phyloP scores from a whole-genome alignment of 2,888 invertebrate species.

The Sarcophaga rosellei region DNA sequence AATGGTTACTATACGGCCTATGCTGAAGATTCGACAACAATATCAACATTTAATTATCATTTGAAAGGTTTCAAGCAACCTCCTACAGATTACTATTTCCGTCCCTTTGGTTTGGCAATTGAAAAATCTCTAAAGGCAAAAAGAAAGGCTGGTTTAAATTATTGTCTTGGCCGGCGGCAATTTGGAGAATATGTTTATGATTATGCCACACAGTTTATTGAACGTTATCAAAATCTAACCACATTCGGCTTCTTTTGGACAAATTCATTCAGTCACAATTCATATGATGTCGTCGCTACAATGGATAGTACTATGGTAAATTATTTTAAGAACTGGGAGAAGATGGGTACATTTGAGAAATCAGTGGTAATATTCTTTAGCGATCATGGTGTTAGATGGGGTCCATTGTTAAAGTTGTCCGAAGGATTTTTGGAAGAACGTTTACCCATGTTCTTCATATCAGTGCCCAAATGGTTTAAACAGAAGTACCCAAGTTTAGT shows the following conservation, averaged over 20 bases:
- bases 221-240: slow-evolving; percentile 83
- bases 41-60: slow-evolving; percentile 86
- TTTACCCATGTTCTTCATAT: slow-evolving; percentile 87
- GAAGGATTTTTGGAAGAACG: slow-evolving; percentile 90
- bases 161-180: slow-evolving; percentile 84
- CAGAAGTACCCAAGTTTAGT: slow-evolving; percentile 82
- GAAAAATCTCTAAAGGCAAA: slow-evolving; percentile 83
- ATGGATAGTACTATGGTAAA: slow-evolving; percentile 85
- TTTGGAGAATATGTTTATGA: slow-evolving; percentile 87
- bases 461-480: slow-evolving; percentile 85
- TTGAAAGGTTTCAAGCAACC: slow-evolving; percentile 87
- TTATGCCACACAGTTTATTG: slow-evolving; percentile 85
- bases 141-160: slow-evolving; percentile 82
- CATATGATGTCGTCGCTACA: slow-evolving; percentile 84
- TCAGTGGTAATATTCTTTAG: slow-evolving; percentile 88
- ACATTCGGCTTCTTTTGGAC: slow-evolving; percentile 91
- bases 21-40: slow-evolving; percentile 87
- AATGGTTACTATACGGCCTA: slow-evolving; percentile 89
- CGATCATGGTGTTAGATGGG: slow-evolving; percentile 90
- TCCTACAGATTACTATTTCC: slow-evolving; percentile 91
- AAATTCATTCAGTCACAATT: slow-evolving; percentile 88
- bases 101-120: slow-evolving; percentile 87
- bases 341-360: slow-evolving; percentile 84
- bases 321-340: slow-evolving; percentile 84
- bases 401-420: slow-evolving; percentile 84